Conservation (phyloP, 1,140 invertebrate genomes). For the Brachionus angularis region DNA sequence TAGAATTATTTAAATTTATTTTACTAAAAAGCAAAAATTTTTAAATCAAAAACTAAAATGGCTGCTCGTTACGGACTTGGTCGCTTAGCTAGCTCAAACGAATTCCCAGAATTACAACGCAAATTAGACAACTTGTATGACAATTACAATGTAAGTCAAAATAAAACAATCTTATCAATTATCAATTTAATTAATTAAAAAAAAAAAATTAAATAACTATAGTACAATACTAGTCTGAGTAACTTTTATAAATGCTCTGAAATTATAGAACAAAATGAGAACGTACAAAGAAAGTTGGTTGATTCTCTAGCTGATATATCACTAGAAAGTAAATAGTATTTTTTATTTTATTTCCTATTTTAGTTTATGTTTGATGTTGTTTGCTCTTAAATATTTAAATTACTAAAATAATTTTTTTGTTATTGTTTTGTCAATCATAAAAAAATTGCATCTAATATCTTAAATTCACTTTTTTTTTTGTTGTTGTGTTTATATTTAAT, state of each 20-base stretch:
- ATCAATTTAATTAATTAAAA: too few species aligned
- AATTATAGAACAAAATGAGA: conserved; percentile 27
- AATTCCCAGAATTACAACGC: conserved; percentile 33
- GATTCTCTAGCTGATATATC: conserved; percentile 26
- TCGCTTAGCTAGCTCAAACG: conserved; percentile 3
- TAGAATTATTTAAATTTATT: too few species aligned
- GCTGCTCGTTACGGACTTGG: conserved; percentile 31
- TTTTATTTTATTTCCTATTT: not conserved
- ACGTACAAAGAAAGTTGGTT: conserved; percentile 20
- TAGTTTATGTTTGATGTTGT: too few species aligned
- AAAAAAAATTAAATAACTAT: not conserved
- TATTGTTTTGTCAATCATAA: too few species aligned
- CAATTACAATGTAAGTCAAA: conserved; percentile 29
- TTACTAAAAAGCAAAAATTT: too few species aligned
- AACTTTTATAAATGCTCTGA: conserved; percentile 31
- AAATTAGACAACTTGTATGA: conserved; percentile 40
- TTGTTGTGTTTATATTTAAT: too few species aligned
- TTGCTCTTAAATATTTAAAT: too few species aligned
- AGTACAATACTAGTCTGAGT: conserved; percentile 20
- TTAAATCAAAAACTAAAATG: conserved; percentile 21
- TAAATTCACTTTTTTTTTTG: too few species aligned
- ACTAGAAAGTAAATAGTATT: conserved; percentile 5
- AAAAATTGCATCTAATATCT: too few species aligned
- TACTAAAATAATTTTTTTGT: too few species aligned
- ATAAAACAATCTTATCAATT: too few species aligned